These are phyloP conservation scores for Drosophila anomalata DNA, from an alignment of 2,888 invertebrate genomes.

Conservation along the genomic window DNA sequence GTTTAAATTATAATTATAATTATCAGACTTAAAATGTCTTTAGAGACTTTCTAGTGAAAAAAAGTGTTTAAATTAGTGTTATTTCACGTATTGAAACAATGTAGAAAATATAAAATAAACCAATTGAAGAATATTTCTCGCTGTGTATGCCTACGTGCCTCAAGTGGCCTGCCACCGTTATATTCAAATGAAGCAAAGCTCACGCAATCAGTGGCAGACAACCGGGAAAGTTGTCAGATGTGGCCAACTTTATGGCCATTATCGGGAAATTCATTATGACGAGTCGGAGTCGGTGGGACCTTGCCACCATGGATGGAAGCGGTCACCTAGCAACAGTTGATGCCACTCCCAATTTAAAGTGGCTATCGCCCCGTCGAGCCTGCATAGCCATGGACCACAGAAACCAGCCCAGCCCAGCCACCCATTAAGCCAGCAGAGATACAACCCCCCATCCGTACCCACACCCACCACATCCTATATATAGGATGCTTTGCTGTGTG, in stretches of 20 bases:
- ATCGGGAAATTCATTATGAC: constrained; percentile 15
- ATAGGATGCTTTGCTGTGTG: not conserved
- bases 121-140: constrained; percentile 9
- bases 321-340: constrained; percentile 52
- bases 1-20: not conserved
- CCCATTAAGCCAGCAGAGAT: not conserved
- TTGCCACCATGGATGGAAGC: constrained; percentile 17
- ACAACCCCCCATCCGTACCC: constrained; percentile 1
- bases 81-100: not conserved
- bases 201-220: constrained; percentile 31
- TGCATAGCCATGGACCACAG: not conserved
- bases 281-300: constrained; percentile 17
- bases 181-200: constrained; percentile 42
- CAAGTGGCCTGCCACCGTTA: constrained; percentile 39
- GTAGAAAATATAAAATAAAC: not conserved
- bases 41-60: too few species aligned
- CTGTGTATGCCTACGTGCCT: constrained; percentile 37
- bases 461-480: constrained; percentile 11
- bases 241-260: constrained; percentile 29
- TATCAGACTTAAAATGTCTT: not conserved
- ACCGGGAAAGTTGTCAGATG: constrained; percentile 19
- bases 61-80: too few species aligned
- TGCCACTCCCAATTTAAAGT: constrained; percentile 21
- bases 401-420: not conserved
- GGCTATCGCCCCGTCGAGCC: constrained; percentile 24